Conservation (phyloP, 2,113 vertebrate species). For the Semicossyphus pulcher region DNA sequence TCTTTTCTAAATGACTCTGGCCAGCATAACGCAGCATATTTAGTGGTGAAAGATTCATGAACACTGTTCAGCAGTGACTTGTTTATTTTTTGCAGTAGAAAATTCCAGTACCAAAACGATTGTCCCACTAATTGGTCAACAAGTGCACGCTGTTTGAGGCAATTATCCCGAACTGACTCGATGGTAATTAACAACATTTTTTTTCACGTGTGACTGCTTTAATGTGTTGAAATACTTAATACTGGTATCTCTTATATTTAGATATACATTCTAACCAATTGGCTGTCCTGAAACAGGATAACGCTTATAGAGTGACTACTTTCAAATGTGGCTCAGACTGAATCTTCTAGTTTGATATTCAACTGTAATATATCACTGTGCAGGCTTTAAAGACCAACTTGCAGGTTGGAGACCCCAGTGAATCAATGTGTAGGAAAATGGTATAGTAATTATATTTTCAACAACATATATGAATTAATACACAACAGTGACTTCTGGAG, state of each 20-base stretch:
- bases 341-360: too few species aligned
- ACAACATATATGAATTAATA: too few species aligned
- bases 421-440: too few species aligned
- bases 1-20: neutral
- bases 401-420: too few species aligned
- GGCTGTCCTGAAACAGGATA: too few species aligned
- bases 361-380: too few species aligned
- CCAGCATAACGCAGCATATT: neutral
- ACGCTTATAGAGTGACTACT: too few species aligned
- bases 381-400: too few species aligned
- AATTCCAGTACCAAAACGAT: neutral
- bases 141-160: conserved; percentile 1
- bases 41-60: neutral
- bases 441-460: too few species aligned
- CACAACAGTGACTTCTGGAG: too few species aligned
- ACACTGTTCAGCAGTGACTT: neutral
- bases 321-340: too few species aligned
- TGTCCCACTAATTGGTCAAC: conserved; percentile 35
- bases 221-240: neutral
- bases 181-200: conserved; percentile 38
- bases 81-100: neutral
- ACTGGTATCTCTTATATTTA: neutral
- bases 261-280: too few species aligned
- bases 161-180: conserved; percentile 28
- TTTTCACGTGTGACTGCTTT: neutral